Base-by-base conservation (phyloP, 2,888 invertebrate genomes). In the Erebia palarica region DNA sequence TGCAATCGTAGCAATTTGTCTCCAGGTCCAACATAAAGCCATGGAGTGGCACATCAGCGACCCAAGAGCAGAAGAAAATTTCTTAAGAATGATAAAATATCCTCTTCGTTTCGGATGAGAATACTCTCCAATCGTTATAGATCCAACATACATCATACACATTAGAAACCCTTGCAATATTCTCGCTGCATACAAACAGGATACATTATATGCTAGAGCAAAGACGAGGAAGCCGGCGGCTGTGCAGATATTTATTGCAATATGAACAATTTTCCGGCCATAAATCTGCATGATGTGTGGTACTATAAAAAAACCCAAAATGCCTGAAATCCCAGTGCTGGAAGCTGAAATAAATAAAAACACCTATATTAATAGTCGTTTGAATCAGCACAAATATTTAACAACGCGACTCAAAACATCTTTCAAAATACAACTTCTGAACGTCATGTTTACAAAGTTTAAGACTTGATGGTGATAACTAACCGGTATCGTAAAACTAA, bases 51-150 rank as follows among this genome's bases (percentile, higher is more conserved):
- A 83, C 11, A 77, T 27, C 1, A 87, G 69, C 1, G 78, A 76
- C 0, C 87, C 87, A 0, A 77, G 0, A 0, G 77, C 78, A 9
- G 78, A 51, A 0, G 68, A 64, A 1, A 75, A 64, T 69, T 85
- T 87, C 59, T 81, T 83, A 0, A 81, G 47, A 0, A 80, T 80
- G 11, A 80, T 73, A 49, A 85, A 86, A 36, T 81, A 82, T 0
- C 86, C 86, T 69, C 87, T 78, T 67, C 82, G 76, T 49, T 73
- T 77, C 1, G 82, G 81, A 68, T 81, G 76, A 1, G 77, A 73
- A 64, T 83, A 86, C 78, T 87, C 87, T 10, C 78, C 74, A 13
- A 84, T 58, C 1, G 84, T 76, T 3, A 85, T 79, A 3, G 75
- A 51, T 14, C 80, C 75, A 0, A 83, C 77, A 51, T 81, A 83